Conservation (phyloP, 2,113 vertebrate species). For the Zosterops japonicus region DNA sequence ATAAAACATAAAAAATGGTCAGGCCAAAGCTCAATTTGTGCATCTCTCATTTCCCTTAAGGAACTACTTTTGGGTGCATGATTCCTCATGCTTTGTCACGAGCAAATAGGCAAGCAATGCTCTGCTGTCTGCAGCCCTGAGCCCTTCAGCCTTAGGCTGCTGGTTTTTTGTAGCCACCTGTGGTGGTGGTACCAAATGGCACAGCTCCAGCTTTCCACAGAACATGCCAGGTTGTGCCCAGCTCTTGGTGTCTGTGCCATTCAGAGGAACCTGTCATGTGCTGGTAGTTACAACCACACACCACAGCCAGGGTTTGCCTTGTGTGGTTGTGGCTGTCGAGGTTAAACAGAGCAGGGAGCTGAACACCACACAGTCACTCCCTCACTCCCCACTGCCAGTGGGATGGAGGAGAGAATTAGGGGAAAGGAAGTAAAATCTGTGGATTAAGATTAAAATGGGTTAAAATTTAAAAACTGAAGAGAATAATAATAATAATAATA, state of each 20-base stretch:
- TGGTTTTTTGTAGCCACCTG: background rate
- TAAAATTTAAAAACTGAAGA: background rate
- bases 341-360: background rate
- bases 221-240: background rate
- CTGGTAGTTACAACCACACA: background rate
- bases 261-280: background rate
- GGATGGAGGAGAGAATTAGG: background rate
- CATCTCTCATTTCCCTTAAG: background rate
- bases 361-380: background rate
- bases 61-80: rapidly evolving
- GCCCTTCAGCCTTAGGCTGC: background rate
- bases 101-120: background rate
- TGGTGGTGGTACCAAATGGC: background rate
- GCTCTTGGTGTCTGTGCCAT: background rate
- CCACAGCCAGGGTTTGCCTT: background rate
- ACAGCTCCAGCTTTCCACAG: background rate
- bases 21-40: background rate
- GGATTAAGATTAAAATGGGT: background rate
- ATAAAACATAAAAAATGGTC: background rate
- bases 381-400: background rate
- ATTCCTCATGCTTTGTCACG: rapidly evolving
- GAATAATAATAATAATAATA: background rate
- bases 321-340: rapidly evolving
- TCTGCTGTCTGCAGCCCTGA: background rate
- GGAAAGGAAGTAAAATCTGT: background rate